These are phyloP conservation scores for Candoia aspera DNA, from an alignment of 2,113 vertebrate species.

Conservation along the genomic window DNA sequence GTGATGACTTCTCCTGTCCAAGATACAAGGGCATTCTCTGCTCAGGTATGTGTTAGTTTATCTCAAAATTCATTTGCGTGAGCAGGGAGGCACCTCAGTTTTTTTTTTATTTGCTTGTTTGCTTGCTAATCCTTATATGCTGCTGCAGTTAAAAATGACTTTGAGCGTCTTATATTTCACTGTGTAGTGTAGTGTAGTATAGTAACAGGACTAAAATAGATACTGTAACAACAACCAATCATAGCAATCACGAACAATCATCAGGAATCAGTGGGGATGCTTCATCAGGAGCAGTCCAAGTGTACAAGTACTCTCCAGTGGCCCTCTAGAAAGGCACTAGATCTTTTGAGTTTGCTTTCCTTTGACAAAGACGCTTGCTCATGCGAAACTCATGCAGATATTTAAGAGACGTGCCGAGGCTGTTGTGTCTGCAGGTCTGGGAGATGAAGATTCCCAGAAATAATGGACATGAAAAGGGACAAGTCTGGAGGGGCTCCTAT, in stretches of 20 bases:
- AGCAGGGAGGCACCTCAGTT: background rate
- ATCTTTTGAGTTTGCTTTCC: background rate
- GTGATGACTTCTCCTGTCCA: conserved; percentile 96
- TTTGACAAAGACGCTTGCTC: background rate
- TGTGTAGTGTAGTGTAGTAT: background rate
- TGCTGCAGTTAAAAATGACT: background rate
- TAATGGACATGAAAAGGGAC: background rate
- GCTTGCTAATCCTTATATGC: background rate
- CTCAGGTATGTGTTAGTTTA: conserved; percentile 85
- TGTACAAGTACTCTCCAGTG: background rate
- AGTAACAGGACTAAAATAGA: background rate
- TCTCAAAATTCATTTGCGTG: background rate
- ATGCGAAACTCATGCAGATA: background rate
- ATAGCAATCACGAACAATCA: background rate
- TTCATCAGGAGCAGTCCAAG: background rate
- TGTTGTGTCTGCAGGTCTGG: background rate
- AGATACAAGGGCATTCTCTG: conserved; percentile 93
- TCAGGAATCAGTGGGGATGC: background rate
- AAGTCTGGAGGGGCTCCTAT: background rate
- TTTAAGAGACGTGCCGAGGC: background rate
- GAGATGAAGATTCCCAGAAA: background rate
- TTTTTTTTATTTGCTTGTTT: background rate
- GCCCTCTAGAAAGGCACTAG: background rate
- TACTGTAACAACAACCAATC: background rate
- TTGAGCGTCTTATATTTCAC: background rate